These are phyloP conservation scores for Etheostoma nigrum DNA, from an alignment of 2,797 vertebrate species.

Conservation along the genomic window DNA sequence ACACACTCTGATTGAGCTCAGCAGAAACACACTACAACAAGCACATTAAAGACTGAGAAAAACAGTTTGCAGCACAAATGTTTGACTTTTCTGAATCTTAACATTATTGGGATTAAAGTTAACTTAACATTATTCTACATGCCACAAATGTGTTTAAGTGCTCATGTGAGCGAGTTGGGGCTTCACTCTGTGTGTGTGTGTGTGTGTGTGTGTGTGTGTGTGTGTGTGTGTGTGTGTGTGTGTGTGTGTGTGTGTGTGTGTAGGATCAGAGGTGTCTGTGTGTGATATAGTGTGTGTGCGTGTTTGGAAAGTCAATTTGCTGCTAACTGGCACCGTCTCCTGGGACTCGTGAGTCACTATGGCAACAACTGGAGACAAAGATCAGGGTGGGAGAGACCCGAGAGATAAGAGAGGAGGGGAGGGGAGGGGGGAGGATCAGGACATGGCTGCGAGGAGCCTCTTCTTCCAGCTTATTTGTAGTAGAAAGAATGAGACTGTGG, in stretches of 20 bases:
- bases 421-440: neutral
- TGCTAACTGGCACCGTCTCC: conserved; percentile 45
- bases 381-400: conserved; percentile 28
- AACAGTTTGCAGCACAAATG: neutral
- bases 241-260: neutral
- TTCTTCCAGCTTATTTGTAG: neutral
- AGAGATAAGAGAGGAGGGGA: conserved; percentile 7
- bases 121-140: neutral
- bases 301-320: conserved; percentile 61
- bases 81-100: neutral
- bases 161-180: neutral
- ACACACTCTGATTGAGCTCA: neutral
- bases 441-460: neutral
- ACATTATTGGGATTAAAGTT: neutral
- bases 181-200: neutral
- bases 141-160: neutral
- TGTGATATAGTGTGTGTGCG: conserved; percentile 8
- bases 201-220: neutral
- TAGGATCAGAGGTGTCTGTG: neutral
- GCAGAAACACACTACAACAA: neutral
- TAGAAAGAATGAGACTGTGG: neutral
- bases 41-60: neutral
- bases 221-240: conserved; percentile 9
- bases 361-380: conserved; percentile 66
- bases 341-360: conserved; percentile 65